Conservation (phyloP, 2,797 vertebrate genomes). For the Hephaestus fuliginosus region DNA sequence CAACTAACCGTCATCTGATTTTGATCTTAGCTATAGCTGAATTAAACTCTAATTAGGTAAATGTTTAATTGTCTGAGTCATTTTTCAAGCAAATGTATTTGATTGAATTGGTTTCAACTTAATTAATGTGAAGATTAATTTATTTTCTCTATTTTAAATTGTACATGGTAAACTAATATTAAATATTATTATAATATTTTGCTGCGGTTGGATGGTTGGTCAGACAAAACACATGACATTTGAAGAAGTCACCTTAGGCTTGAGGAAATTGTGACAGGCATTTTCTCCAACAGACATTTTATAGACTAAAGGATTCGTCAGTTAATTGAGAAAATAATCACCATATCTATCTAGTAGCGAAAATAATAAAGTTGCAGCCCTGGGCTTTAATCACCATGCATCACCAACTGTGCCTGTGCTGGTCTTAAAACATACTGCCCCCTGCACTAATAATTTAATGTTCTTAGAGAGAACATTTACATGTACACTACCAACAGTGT, state of each 20-base stretch:
- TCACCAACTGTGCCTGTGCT: neutral
- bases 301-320: neutral
- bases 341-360: neutral
- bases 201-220: neutral
- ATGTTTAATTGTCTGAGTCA: neutral
- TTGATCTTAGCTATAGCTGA: neutral
- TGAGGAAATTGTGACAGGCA: neutral
- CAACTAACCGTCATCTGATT: neutral
- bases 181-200: neutral
- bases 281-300: neutral
- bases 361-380: neutral
- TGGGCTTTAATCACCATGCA: neutral
- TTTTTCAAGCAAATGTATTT: neutral
- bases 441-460: neutral
- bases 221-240: neutral
- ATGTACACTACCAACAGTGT: constrained; percentile 29
- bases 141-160: neutral
- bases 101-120: neutral
- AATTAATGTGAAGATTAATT: neutral
- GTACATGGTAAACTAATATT: neutral
- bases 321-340: neutral
- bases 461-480: constrained; percentile 29
- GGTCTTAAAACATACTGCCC: neutral
- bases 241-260: neutral
- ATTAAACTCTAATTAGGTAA: neutral